Evolutionary conservation across 2,797 vertebrate genomes (phyloP).

Genomic region (Oophaga sylvatica): DNA sequence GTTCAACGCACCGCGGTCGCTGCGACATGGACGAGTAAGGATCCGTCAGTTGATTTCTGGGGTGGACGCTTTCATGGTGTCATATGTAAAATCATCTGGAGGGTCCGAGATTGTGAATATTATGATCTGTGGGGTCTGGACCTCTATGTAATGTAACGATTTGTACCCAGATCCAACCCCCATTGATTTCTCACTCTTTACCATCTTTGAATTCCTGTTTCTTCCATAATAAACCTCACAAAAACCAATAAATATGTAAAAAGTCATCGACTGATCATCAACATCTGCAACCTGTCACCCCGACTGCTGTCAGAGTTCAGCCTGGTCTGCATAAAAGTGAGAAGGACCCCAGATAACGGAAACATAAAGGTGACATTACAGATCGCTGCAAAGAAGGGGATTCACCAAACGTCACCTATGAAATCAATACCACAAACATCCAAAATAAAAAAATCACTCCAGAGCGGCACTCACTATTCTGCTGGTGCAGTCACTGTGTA

Average conservation of each 20-base stretch:
- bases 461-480: too few relatives aligned
- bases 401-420: neutral
- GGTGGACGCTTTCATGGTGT: too few relatives aligned
- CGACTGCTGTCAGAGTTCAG: neutral
- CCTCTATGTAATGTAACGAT: neutral
- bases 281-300: neutral
- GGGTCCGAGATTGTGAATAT: too few relatives aligned
- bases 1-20: too few relatives aligned
- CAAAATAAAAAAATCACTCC: neutral
- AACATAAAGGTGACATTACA: neutral
- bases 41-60: too few relatives aligned
- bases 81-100: too few relatives aligned
- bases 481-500: too few relatives aligned
- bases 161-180: too few relatives aligned
- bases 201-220: neutral
- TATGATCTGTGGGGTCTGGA: neutral
- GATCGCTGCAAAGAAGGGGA: neutral
- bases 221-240: neutral
- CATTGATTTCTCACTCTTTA: too few relatives aligned
- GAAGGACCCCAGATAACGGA: neutral
- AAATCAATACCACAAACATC: neutral
- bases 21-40: too few relatives aligned
- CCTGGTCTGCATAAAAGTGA: neutral
- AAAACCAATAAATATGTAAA: neutral
- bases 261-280: neutral